Evolutionary conservation across 1,140 invertebrate species (phyloP), one percentile per base, ranked within the genome.

Genomic region (Pseudomyrmex dendroicus): DNA sequence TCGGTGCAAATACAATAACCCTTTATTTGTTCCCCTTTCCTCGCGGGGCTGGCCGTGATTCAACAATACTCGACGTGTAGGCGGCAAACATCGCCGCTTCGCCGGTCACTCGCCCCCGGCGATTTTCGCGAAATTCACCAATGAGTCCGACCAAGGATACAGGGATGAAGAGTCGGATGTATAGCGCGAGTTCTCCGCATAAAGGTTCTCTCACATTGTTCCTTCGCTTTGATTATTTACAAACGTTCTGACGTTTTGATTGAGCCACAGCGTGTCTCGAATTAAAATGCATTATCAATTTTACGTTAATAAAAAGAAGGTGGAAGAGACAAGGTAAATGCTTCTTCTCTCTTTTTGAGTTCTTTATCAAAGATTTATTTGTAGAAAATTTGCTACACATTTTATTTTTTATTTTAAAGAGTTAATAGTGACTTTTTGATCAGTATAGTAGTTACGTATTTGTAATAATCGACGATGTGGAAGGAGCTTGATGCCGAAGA

Each of bases 1-100:
- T 90, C 78, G 85, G 91, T 84, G 93, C 91, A 94, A 94, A 94
- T 93, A 94, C 91, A 94, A 94, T 94, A 94, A 94, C 94, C 94
- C 94, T 94, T 94, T 94, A 94, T 94, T 94, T 94, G 93, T 93
- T 92, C 90, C 91, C 85, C 87, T 73, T 90, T 87, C 63, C 87
- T 91, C 73, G 17, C 85, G 83, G 82, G 85, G 84, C 90, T 93
- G 91, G 89, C 91, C 89, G 89, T 93, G 92, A 93, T 94, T 94
- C 93, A 94, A 94, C 93, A 94, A 93, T 93, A 86, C 90, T 92
- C 90, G 87, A 91, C 80, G 88, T 73, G 83, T 86, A 90, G 90
- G 89, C 90, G 88, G 92, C 86, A 94, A 94, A 94, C 91, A 93
- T 73, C 83, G 85, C 66, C 62, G 85, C 77, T 64, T 82, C 73